Evolutionary conservation across 2,888 invertebrate species (phyloP).

Genomic region (Chrysolina haemoptera): DNA sequence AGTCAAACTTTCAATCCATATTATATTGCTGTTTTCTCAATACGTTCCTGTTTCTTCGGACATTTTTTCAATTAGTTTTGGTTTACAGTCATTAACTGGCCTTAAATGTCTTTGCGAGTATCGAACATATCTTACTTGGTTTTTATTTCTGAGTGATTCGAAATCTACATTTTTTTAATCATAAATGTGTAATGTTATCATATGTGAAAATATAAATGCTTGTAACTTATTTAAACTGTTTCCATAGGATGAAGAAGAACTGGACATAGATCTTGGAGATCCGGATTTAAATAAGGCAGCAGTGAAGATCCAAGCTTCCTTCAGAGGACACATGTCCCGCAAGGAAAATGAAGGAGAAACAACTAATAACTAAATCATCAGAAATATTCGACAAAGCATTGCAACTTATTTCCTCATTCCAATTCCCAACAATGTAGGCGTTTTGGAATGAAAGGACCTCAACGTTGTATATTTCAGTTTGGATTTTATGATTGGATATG

Average conservation of each 20-base stretch:
- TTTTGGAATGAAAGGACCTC: background rate
- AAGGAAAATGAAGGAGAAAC: conserved; percentile 74
- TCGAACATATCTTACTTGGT: too few species aligned
- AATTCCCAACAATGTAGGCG: background rate
- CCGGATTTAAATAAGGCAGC: conserved; percentile 92
- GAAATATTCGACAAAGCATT: conserved; percentile 1
- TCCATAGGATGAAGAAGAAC: conserved; percentile 73
- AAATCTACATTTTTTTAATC: too few species aligned
- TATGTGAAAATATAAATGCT: too few species aligned
- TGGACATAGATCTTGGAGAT: conserved; percentile 89
- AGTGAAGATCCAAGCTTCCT: conserved; percentile 93
- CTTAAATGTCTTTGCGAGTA: too few species aligned
- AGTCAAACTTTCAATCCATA: too few species aligned
- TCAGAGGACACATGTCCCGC: conserved; percentile 91
- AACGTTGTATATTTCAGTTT: background rate
- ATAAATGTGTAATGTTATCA: too few species aligned
- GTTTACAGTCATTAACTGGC: too few species aligned
- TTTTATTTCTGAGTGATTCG: too few species aligned
- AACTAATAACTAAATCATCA: conserved; percentile 31
- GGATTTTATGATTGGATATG: background rate
- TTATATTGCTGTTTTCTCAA: too few species aligned
- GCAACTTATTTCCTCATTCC: conserved; percentile 1
- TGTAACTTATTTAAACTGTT: background rate
- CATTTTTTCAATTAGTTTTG: too few species aligned
- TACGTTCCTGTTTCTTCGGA: too few species aligned